phyloP scores from a whole-genome alignment of 1,140 invertebrate genomes.

The Lethocerus indicus region DNA sequence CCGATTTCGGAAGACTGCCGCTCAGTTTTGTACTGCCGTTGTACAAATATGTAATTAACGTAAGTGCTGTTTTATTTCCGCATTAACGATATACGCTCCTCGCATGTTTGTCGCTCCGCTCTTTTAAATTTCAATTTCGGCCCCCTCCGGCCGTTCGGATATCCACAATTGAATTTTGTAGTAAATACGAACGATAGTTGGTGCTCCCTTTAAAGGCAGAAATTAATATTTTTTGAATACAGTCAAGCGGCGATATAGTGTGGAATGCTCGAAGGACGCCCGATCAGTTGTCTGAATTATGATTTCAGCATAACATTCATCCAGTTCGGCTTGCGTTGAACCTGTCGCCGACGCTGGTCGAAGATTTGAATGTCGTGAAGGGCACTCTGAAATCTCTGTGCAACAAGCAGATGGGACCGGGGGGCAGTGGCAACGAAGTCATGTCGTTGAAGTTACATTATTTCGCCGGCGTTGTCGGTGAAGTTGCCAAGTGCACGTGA shows the following conservation, averaged over 20 bases:
- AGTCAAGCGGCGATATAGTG: too few species aligned
- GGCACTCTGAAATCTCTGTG: conserved; percentile 71
- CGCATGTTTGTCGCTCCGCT: too few species aligned
- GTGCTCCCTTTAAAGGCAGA: too few species aligned
- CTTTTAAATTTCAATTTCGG: too few species aligned
- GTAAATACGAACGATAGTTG: too few species aligned
- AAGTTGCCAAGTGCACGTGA: conserved; percentile 47
- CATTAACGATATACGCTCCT: too few species aligned
- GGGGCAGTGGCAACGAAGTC: conserved; percentile 76
- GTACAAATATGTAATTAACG: conserved; percentile 73
- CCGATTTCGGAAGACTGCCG: conserved; percentile 63
- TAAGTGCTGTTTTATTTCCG: conserved; percentile 20
- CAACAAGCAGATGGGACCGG: conserved; percentile 72
- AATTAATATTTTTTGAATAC: too few species aligned
- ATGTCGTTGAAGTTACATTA: conserved; percentile 87
- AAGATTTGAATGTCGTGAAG: conserved; percentile 54
- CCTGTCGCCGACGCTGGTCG: conserved; percentile 49
- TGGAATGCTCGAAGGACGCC: too few species aligned
- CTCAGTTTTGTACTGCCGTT: conserved; percentile 52
- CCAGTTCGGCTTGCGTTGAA: conserved; percentile 70
- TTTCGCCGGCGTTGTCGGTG: conserved; percentile 53
- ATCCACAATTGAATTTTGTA: too few species aligned
- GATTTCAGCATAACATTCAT: conserved; percentile 72
- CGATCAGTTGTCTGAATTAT: too few species aligned
- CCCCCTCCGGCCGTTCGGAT: too few species aligned